Evolutionary conservation across 2,888 invertebrate genomes (phyloP), one percentile per base, ranked within the genome.

Genomic region (Malacosoma neustria): DNA sequence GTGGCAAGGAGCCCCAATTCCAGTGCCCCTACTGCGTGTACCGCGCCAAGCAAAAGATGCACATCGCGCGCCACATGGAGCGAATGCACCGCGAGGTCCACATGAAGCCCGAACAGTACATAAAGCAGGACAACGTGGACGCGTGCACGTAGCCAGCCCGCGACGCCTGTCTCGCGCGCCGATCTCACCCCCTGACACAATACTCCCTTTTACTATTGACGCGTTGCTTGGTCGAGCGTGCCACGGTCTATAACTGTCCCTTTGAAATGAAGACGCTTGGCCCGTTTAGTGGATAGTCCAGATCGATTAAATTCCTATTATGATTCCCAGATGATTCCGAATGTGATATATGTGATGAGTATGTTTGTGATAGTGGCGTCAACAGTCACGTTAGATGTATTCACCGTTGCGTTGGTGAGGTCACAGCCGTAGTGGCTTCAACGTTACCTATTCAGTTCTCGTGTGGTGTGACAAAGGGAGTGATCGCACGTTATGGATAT

Each of bases 21-120:
- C 91, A 91, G 65, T 94, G 94, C 71, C 91, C 92, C 13, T 92
- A 91, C 77, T 94, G 94, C 77, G 91, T 91, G n/a, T 93, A 93
- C 72, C 89, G 92, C 58, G 93, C 93, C 62, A 93, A 93, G 67
- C 93, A 93, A 73, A 93, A 93, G 85, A 93, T 93, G 92, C 93
- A 93, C 72, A 93, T 93, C 71, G 92, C 92, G 37, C 87, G 93
- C 38, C 93, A 93, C 74, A 92, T 93, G 90, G 93, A 93, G 73
- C 87, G 93, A 43, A 93, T 93, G 93, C 93, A 93, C 62, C 90
- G 92, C 70, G 90, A 90, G 65, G 87, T 89, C 49, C 86, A 81
- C 67, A 56, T 82, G 50, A 86, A 86, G 61, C 81, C 81, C 37
- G 87, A 87, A 42, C 75, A 75, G 48, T 80, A 74, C 70, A 66